phyloP scores from a whole-genome alignment of 2,113 vertebrate species.

The Esox niger region DNA sequence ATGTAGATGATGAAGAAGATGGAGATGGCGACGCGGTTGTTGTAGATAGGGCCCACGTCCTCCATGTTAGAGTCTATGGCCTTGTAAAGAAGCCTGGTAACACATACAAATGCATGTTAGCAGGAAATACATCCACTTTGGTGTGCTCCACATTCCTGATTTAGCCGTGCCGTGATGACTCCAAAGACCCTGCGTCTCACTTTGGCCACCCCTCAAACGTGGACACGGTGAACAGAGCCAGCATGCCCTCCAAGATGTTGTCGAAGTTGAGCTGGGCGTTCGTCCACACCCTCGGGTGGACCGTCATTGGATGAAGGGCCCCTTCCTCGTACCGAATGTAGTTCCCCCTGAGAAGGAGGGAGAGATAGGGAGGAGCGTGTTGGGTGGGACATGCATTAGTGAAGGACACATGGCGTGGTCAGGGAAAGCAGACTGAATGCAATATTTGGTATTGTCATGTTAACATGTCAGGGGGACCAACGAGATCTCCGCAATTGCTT shows the following conservation, averaged over 20 bases:
- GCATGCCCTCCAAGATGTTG: slow-evolving; percentile 89
- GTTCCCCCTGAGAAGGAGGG: slow-evolving; percentile 72
- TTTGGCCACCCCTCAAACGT: slow-evolving; percentile 95
- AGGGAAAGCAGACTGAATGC: not conserved
- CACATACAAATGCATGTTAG: not conserved
- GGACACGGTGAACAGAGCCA: slow-evolving; percentile 91
- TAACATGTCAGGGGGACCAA: not conserved
- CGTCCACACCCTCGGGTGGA: slow-evolving; percentile 71
- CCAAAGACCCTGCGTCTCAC: slow-evolving; percentile 59
- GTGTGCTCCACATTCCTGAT: not conserved
- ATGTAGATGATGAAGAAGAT: slow-evolving; percentile 93
- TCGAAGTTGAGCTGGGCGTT: slow-evolving; percentile 87
- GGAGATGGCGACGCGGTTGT: slow-evolving; percentile 85
- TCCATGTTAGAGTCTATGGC: slow-evolving; percentile 87
- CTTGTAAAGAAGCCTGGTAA: slow-evolving; percentile 78
- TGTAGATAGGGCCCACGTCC: slow-evolving; percentile 84
- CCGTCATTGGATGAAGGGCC: slow-evolving; percentile 74
- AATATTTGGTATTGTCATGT: not conserved
- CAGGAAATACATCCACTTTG: too few relatives aligned
- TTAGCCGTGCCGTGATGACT: not conserved
- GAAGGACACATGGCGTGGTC: not conserved
- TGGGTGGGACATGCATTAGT: not conserved
- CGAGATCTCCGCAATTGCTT: slow-evolving; percentile 14
- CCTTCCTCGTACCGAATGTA: slow-evolving; percentile 82
- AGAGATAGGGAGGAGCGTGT: not conserved